Percentiles rank a stretch among this genome's conserved stretches.
Evolutionary conservation across 2,113 vertebrate species (phyloP).

Genomic region (Sinocyclocheilus anophthalmus): DNA sequence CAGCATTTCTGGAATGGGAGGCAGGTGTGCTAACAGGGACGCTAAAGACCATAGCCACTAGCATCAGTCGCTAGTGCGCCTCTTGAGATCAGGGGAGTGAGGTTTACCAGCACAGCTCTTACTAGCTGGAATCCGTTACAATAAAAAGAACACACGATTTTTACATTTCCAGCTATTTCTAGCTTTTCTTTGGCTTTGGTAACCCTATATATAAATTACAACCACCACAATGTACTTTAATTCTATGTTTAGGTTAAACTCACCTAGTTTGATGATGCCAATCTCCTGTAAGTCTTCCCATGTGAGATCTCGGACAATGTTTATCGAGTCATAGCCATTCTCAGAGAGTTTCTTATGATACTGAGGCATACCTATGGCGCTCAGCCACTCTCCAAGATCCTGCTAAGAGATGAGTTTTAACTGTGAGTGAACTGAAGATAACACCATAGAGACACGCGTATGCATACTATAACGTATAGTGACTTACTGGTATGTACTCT

Average conservation of each 20-base stretch:
- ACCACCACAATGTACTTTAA: neutral
- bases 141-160: too few relatives aligned
- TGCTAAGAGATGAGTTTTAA: conserved; percentile 67
- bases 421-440: neutral
- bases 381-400: conserved; percentile 91
- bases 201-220: neutral
- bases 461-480: neutral
- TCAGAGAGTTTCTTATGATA: conserved; percentile 91
- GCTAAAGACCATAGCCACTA: too few relatives aligned
- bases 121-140: too few relatives aligned
- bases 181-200: neutral
- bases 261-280: conserved; percentile 93
- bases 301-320: conserved; percentile 87
- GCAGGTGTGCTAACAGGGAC: too few relatives aligned
- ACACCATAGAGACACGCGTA: neutral
- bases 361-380: conserved; percentile 88
- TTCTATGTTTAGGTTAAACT: conserved; percentile 48
- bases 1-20: too few relatives aligned
- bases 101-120: too few relatives aligned
- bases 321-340: conserved; percentile 94
- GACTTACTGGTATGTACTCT: conserved; percentile 87
- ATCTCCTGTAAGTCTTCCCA: conserved; percentile 98
- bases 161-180: neutral
- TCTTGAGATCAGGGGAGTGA: too few relatives aligned
- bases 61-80: too few relatives aligned